Evolutionary conservation across 2,113 vertebrate genomes (phyloP), one percentile per base, ranked within the genome.

Genomic region (Crypturellus undulatus): DNA sequence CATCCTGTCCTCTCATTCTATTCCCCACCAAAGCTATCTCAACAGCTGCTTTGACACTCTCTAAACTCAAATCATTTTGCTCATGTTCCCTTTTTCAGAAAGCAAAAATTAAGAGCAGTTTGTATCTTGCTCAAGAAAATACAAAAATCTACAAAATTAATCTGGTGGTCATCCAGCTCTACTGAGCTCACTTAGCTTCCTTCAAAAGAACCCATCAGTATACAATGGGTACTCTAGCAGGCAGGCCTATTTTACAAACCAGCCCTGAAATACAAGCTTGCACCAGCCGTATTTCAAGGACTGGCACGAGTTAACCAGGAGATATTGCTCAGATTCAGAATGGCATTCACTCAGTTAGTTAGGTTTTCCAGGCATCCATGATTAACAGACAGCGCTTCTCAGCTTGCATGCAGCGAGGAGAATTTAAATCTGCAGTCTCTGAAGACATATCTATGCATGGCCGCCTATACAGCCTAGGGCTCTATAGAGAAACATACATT

Each of bases 51-150:
- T 87, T 84, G 54, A 68, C 59, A 54, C n/a, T 56, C 45, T 52
- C n/a, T 59, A 79, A 15, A 79, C 72, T 62, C 58, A 81, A 92
- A 63, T 21, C 47, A 82, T 30, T 95, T 69, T 24, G 22, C 70
- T 51, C 70, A 28, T 42, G 51, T 47, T 79, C 60, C 51, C 30
- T 87, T 59, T 54, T 89, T 92, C 79, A 91, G 54, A 59, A 82
- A 79, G 77, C 24, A 92, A 60, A 83, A 87, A 93, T 84, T 84
- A 84, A 82, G 30, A 84, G 20, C 28, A 79, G 38, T 81, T 89
- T 56, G 10, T 51, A 84, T 3, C 2, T 89, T 84, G 93, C 19
- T 73, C 49, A 82, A 82, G n/a, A 49, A 76, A 81, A 84, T n/a
- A 38, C 25, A 76, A 25, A 89, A 90, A 72, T 17, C 22, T 54